Evolutionary conservation across 2,113 vertebrate species (phyloP).

Genomic region (Rattus norvegicus): GRCr8 NC_086035.1:62753501-62754000

Average conservation of each 20-base stretch:
- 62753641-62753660: background rate
- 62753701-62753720: background rate
- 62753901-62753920: conserved; percentile 91
- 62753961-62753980: background rate
- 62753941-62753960: conserved; percentile 40
- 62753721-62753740: background rate
- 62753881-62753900: conserved; percentile 92
- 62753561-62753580: background rate
- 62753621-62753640: background rate
- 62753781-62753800: too few species aligned
- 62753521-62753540: background rate
- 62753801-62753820: conserved; percentile 92
- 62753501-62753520: background rate
- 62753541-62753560: background rate
- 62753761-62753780: background rate
- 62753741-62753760: background rate
- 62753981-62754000: background rate
- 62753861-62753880: conserved; percentile 91
- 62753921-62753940: conserved; percentile 93
- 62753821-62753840: conserved; percentile 94
- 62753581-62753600: background rate
- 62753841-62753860: conserved; percentile 97
- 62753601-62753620: background rate
- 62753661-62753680: background rate
- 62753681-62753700: background rate